phyloP scores from a whole-genome alignment of 2,888 invertebrate species.

The Eudemis profundana region DNA sequence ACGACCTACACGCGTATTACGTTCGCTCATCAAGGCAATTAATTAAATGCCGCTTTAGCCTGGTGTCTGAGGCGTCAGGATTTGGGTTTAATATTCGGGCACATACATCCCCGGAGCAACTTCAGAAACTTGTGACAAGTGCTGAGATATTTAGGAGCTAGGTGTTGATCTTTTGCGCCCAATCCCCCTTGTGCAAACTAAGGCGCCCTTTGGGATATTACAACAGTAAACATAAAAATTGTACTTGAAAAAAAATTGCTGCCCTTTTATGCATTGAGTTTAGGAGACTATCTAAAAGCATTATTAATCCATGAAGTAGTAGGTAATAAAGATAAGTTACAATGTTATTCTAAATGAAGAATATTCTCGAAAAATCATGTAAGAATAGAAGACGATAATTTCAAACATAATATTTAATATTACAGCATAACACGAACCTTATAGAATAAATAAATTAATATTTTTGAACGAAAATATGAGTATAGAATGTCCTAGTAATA shows the following conservation, averaged over 20 bases:
- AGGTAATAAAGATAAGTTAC: too few species aligned
- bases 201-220: slow-evolving; percentile 11
- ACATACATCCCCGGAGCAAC: slow-evolving; percentile 51
- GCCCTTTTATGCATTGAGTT: too few species aligned
- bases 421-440: too few species aligned
- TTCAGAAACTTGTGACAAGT: slow-evolving; percentile 50
- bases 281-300: too few species aligned
- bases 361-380: too few species aligned
- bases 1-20: slow-evolving; percentile 29
- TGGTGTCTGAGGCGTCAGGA: slow-evolving; percentile 52
- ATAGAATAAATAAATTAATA: too few species aligned
- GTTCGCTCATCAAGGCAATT: slow-evolving; percentile 48
- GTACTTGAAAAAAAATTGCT: not conserved
- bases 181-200: slow-evolving; percentile 51
- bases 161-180: slow-evolving; percentile 56
- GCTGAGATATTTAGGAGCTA: slow-evolving; percentile 45
- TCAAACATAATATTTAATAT: too few species aligned
- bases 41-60: slow-evolving; percentile 57
- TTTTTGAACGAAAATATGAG: too few species aligned
- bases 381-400: too few species aligned
- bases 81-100: slow-evolving; percentile 55
- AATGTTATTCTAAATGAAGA: too few species aligned
- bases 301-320: too few species aligned
- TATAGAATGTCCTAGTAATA: too few species aligned
- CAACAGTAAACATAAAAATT: slow-evolving; percentile 3